Base-by-base conservation (phyloP, 1,140 invertebrate species). In the Heliothis virescens region DNA sequence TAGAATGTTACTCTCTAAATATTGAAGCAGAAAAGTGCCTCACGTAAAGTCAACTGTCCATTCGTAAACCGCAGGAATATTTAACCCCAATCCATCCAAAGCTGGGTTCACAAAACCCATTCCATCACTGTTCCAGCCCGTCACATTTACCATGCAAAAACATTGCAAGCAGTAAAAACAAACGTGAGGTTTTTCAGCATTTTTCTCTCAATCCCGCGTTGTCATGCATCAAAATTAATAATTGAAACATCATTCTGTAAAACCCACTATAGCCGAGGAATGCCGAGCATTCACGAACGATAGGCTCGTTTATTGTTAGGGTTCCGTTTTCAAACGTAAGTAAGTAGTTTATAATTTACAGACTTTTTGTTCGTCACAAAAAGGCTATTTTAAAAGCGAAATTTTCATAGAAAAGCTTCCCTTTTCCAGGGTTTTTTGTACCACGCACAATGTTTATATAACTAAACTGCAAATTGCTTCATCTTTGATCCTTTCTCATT, bases 151-250 rank as follows among this genome's bases (percentile, higher is more conserved):
- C 47, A 67, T 67, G 63, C 63, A 67, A 67, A 67, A 48, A 67
- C 34, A 67, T 67, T 67, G 63, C 41, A 67, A 47, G 41, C 41
- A n/a, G 41, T 47, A 47, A 29, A 47, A 65, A 47, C 62, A 11
- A 52, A 59, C 15, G 59, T 16, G 34, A 18, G 15, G 16, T 50
- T 57, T 57, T 72, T 41, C 52, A 9, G 21, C 9, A 12, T 50
- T 57, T 57, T 72, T 41, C 52, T 41, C 41, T 41, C 26, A 41
- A 62, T 48, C 41, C 16, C 7, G 18, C 72, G 47, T 21, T 75
- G 55, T 75, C 72, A 75, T 75, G 72, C 57, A 62, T 62, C 72
- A 75, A 62, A 62, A 75, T 75, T 62, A 75, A 75, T 75, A 62
- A 75, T 75, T 57, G 41, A 75, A 11, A 21, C n/a, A 48, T 69